Conservation (phyloP, 64 coral and sea anemone genomes). For the Montipora efflorescens region DNA sequence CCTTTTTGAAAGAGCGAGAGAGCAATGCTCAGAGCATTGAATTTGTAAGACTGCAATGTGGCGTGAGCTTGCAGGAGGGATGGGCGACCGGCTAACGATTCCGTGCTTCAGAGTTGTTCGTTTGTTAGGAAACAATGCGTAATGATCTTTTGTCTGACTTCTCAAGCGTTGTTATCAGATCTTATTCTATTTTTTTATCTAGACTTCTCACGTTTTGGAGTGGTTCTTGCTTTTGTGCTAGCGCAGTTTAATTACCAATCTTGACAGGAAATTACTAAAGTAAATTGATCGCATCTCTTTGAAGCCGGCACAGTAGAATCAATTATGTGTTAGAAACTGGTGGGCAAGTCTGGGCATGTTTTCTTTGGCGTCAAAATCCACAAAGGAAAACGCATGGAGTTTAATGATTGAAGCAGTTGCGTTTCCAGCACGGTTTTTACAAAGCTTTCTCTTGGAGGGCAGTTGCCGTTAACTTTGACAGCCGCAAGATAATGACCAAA, state of each 20-base stretch:
- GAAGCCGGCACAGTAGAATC: background rate
- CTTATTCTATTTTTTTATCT: background rate
- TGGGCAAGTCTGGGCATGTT: constrained; percentile 35
- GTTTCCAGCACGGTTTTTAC: background rate
- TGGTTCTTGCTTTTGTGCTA: background rate
- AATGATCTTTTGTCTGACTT: no score
- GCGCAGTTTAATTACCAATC: background rate
- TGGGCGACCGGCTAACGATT: no score
- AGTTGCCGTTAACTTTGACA: background rate
- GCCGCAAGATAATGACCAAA: no score
- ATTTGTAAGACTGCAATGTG: no score
- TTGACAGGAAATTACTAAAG: background rate
- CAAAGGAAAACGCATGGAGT: background rate
- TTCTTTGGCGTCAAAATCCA: constrained; percentile 9
- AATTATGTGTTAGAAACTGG: background rate
- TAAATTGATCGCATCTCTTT: background rate
- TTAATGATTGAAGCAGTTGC: background rate
- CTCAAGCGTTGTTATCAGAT: no score
- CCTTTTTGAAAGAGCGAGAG: no score
- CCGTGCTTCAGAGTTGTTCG: no score
- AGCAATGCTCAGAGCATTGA: no score
- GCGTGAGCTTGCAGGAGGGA: no score
- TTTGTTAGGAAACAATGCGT: no score
- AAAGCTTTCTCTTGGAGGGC: background rate
- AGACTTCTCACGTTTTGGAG: background rate